These are phyloP conservation scores for Sula dactylatra DNA, from an alignment of 2,113 vertebrate genomes.

Conservation along the genomic window DNA sequence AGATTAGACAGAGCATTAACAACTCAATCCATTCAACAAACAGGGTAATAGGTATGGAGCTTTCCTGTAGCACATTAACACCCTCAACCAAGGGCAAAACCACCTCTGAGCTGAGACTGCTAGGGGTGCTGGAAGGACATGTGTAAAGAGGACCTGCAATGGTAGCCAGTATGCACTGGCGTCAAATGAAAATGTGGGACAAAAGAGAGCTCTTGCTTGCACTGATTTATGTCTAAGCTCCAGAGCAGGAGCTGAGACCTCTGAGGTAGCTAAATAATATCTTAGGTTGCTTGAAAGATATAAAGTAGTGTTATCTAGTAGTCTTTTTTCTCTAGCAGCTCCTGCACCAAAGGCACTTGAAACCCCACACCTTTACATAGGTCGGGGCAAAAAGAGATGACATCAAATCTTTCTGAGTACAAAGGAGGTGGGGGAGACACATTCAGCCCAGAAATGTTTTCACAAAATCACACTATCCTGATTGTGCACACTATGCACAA, in stretches of 20 bases:
- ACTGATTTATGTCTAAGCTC: not conserved
- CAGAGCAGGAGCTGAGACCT: not conserved
- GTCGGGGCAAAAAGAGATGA: not conserved
- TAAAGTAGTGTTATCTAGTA: not conserved
- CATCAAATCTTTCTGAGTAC: not conserved
- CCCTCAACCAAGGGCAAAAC: not conserved
- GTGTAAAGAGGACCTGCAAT: not conserved
- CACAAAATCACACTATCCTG: not conserved
- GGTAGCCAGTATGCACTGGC: fast-evolving
- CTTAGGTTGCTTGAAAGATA: not conserved
- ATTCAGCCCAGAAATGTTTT: not conserved
- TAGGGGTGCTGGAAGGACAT: not conserved
- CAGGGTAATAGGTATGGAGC: fast-evolving
- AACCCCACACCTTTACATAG: not conserved
- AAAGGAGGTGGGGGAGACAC: not conserved
- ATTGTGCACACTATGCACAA: no score
- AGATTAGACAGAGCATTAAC: not conserved
- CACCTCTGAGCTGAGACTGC: not conserved
- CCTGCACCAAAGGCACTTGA: not conserved
- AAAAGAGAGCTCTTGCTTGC: not conserved
- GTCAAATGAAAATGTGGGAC: not conserved
- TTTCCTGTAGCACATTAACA: not conserved
- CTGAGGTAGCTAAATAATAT: not conserved
- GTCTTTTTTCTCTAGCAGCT: not conserved
- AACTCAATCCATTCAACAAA: not conserved